Conservation (phyloP, 2,888 invertebrate species). For the Trilocha varians region DNA sequence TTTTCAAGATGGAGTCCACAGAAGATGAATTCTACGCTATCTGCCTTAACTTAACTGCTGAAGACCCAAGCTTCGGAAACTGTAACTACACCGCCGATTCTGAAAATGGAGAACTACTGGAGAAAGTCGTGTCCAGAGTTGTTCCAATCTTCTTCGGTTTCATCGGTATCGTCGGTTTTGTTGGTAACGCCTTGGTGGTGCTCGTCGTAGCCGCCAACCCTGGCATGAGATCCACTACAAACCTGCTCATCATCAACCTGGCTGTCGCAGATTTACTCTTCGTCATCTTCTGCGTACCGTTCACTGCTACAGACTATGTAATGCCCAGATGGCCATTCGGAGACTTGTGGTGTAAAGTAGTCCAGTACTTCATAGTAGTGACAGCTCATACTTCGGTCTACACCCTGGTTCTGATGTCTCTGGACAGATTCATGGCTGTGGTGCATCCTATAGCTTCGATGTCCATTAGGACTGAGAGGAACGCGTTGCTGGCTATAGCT, state of each 20-base stretch:
- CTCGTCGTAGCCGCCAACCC: conserved; percentile 90
- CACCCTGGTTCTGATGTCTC: conserved; percentile 93
- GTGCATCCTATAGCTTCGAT: conserved; percentile 93
- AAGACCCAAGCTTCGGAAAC: conserved; percentile 41
- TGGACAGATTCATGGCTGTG: conserved; percentile 93
- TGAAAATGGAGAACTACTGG: conserved; percentile 69
- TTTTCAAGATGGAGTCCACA: conserved; percentile 46
- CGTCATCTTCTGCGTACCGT: conserved; percentile 94
- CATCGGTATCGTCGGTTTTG: conserved; percentile 88
- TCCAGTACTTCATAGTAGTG: conserved; percentile 92
- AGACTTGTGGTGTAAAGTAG: conserved; percentile 89
- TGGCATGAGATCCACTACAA: conserved; percentile 94
- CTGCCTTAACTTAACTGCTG: conserved; percentile 53
- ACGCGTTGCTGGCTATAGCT: conserved; percentile 84
- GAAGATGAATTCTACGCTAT: conserved; percentile 62
- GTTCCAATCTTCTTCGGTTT: conserved; percentile 89
- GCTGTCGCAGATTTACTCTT: conserved; percentile 93
- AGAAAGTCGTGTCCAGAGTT: conserved; percentile 79
- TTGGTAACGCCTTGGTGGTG: conserved; percentile 92
- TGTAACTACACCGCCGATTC: conserved; percentile 56
- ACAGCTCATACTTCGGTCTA: conserved; percentile 95
- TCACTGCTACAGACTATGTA: conserved; percentile 93
- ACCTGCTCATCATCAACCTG: conserved; percentile 90
- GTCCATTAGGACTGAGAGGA: conserved; percentile 86
- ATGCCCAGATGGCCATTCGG: conserved; percentile 93